Evolutionary conservation across 2,888 invertebrate genomes (phyloP), one percentile per base, ranked within the genome.

Genomic region (Acronicta psi): DNA sequence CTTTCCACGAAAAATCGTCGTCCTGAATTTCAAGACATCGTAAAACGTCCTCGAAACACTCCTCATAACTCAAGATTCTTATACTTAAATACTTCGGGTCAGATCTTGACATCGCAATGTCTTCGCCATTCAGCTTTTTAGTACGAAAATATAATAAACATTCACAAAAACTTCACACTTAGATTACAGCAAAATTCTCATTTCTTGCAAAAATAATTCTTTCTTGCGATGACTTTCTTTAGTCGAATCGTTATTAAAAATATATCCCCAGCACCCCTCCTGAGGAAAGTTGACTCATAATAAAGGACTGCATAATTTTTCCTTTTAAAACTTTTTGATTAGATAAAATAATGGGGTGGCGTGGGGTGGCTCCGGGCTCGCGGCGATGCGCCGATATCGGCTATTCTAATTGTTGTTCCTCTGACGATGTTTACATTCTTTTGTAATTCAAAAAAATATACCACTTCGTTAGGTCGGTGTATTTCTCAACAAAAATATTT

Each of bases 241-340:
- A 85, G 85, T 86, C 82, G 85, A 85, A 86, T 88, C 92, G 91
- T 94, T 94, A 93, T 93, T 93, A 93, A 94, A 91, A 94, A 93
- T 92, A 92, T 90, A 93, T 90, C 90, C 91, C 82, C 78, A 76
- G 85, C 84, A 88, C 91, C 93, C 93, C 92, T 88, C 85, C 82
- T 68, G 84, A 91, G 88, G 90, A 93, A 93, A 94, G 91, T 93
- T 93, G 93, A 92, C 92, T 94, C 92, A 93, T 93, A 93, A 93
- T 93, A 94, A 93, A 93, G 93, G 93, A 90, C 88, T 88, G 94
- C 86, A 94, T 94, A 94, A 94, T 94, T 94, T 94, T 94, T 94
- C 92, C 93, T 93, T 94, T 94, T 94, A 94, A 94, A 94, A 94
- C 93, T 94, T 94, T 94, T 94, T 94, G 94, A 94, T 94, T 94